Base-by-base conservation (phyloP, 2,888 invertebrate species). In the Fragum sueziense region DNA sequence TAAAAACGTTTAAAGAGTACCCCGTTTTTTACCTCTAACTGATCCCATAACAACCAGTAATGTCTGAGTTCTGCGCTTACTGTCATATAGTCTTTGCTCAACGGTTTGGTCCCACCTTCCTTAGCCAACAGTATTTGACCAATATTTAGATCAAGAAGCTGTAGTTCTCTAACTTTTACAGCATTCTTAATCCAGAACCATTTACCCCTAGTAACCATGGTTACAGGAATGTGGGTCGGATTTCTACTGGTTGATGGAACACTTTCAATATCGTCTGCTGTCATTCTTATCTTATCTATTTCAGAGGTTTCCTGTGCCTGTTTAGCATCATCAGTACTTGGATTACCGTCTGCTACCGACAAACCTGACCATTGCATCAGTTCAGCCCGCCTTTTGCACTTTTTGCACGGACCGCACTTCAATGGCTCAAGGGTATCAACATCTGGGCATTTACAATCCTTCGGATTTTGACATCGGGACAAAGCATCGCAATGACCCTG, bases 361-460 rank as follows among this genome's bases (percentile, higher is more conserved):
- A 54, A 54, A 11, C 54, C 54, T 2, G 54, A 54, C 54, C 54
- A 54, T 22, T 54, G 54, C 54, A 54, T 54, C 25, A 54, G 54
- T n/a, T 54, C 54, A 11, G 22, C 54, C n/a, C 54, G 54, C 25
- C 22, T 54, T 25, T 25, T n/a, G 22, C 54, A 54, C n/a, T 54
- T 54, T 54, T 54, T 54, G 54, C 54, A 54, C n/a, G 54, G 54
- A 54, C 20, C 20, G 22, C 54, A 54, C 22, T n/a, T 54, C 25
- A 54, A 54, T 47, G 54, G 54, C 54, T 54, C 54, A 9, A 54
- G 1, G 1, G 54, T 54, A 25, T 54, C 54, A 11, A 59, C 14
- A 4, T 59, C 59, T 59, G 59, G n/a, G 72, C 76, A 82, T 9
- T 68, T 29, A 41, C 82, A 82, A 22, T 82, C 76, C 31, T 68